Evolutionary conservation across 2,797 vertebrate species (phyloP).

Genomic region (Dicrostonyx torquatus): DNA sequence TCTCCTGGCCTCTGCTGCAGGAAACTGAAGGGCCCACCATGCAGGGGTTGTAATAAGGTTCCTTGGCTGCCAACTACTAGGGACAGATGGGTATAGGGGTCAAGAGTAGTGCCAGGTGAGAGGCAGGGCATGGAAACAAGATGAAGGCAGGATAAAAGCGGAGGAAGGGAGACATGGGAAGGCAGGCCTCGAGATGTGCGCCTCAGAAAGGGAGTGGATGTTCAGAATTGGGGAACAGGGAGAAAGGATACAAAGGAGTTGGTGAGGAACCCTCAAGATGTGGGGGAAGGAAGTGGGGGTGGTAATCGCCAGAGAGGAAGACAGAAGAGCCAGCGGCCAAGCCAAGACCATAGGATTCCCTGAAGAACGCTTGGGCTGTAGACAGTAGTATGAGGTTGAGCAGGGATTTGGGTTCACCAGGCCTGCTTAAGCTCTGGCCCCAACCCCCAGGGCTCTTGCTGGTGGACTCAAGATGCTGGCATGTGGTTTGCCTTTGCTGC

Average conservation of each 20-base stretch:
- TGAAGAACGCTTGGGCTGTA: not conserved
- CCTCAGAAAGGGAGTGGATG: not conserved
- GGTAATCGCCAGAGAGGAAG: not conserved
- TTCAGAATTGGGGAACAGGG: not conserved
- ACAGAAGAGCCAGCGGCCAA: not conserved
- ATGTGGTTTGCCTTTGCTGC: not conserved
- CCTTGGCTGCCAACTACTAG: not conserved
- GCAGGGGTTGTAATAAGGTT: not conserved
- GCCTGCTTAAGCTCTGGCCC: no score
- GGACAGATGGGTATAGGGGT: not conserved
- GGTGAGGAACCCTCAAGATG: not conserved
- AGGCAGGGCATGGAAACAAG: not conserved
- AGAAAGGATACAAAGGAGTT: not conserved
- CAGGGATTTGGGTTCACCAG: not conserved
- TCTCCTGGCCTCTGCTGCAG: not conserved
- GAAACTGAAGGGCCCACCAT: not conserved
- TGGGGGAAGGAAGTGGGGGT: not conserved
- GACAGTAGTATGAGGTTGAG: not conserved
- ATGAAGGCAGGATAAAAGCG: no score
- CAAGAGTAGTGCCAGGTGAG: not conserved
- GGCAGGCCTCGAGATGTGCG: not conserved
- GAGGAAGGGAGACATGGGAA: not conserved
- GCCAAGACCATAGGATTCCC: not conserved
- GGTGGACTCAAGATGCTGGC: not conserved
- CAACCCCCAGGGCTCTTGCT: no score